Percentiles rank a stretch among this genome's conserved stretches.
phyloP scores from a whole-genome alignment of 37 sponge, comb jelly and placozoan genomes.

The Chondrilla cf. caribensis region DNA sequence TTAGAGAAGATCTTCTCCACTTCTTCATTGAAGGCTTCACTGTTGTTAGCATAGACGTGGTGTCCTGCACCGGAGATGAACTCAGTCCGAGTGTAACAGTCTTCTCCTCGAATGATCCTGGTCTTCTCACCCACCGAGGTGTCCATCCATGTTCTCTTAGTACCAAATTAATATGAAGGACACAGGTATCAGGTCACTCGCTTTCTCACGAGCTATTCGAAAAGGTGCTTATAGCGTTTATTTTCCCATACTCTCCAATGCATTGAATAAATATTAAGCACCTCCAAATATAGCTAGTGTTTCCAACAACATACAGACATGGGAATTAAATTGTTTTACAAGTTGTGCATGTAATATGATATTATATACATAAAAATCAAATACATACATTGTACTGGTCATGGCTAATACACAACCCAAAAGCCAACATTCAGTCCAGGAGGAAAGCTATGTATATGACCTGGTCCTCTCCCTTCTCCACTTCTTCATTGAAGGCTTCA shows the following conservation, averaged over 20 bases:
- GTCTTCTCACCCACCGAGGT: slow-evolving; percentile 54
- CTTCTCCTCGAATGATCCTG: slow-evolving; percentile 38
- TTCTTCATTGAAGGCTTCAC: slow-evolving; percentile 60
- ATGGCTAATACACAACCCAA: too few species aligned
- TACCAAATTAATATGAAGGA: slow-evolving; percentile 74
- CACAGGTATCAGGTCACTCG: slow-evolving; percentile 71
- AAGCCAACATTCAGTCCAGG: too few species aligned
- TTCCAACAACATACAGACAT: too few species aligned
- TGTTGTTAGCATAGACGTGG: slow-evolving; percentile 90
- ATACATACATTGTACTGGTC: too few species aligned
- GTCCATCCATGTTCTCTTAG: slow-evolving; percentile 84
- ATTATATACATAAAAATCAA: too few species aligned
- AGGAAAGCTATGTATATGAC: too few species aligned
- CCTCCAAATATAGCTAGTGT: too few species aligned
- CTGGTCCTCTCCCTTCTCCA: slow-evolving; percentile 15
- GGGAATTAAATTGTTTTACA: too few species aligned
- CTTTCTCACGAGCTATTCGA: slow-evolving; percentile 73
- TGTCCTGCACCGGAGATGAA: slow-evolving; percentile 81
- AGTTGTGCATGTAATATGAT: too few species aligned
- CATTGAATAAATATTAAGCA: too few species aligned
- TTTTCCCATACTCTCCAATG: too few species aligned
- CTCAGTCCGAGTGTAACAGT: slow-evolving; percentile 63
- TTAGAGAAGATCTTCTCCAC: slow-evolving; percentile 32
- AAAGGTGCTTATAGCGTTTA: too few species aligned
- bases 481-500: slow-evolving; percentile 61